A percentile compares a stretch with the other conserved stretches of the same genome.
Evolutionary conservation across 2,113 vertebrate genomes (phyloP).

Genomic region (Ictidomys tridecemlineatus): DNA sequence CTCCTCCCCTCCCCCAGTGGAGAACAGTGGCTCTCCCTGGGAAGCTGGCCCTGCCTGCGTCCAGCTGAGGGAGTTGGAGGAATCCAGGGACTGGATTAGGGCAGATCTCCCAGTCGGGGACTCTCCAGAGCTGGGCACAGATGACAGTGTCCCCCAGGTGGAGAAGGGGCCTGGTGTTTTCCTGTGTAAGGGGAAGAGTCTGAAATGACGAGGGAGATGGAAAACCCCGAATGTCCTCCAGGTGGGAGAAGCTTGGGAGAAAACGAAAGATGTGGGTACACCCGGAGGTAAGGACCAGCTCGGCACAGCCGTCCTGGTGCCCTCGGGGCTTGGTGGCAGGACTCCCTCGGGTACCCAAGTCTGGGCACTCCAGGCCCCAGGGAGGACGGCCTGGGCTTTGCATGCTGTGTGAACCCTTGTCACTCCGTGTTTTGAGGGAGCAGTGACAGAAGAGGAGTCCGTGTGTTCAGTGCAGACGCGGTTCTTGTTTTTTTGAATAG

Average conservation of each 20-base stretch:
- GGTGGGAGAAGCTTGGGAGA: neutral
- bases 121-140: rapidly evolving
- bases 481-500: neutral
- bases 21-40: neutral
- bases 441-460: neutral
- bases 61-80: rapidly evolving
- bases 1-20: rapidly evolving
- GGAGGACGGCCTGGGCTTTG: neutral
- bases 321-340: neutral
- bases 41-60: rapidly evolving
- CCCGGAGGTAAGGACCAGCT: rapidly evolving
- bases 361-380: neutral
- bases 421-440: no score
- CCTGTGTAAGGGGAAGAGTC: rapidly evolving
- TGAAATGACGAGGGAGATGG: no score
- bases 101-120: rapidly evolving
- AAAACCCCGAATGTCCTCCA: neutral
- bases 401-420: rapidly evolving
- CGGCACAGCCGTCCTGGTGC: rapidly evolving
- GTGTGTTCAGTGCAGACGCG: rapidly evolving
- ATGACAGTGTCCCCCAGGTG: rapidly evolving
- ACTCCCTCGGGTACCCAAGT: neutral
- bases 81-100: rapidly evolving
- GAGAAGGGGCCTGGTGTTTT: rapidly evolving
- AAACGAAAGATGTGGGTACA: neutral